A percentile compares a stretch with the other conserved stretches of the same genome.
These are phyloP conservation scores for Bryconaethiops microstoma DNA, from an alignment of 2,797 vertebrate genomes.

Conservation along the genomic window DNA sequence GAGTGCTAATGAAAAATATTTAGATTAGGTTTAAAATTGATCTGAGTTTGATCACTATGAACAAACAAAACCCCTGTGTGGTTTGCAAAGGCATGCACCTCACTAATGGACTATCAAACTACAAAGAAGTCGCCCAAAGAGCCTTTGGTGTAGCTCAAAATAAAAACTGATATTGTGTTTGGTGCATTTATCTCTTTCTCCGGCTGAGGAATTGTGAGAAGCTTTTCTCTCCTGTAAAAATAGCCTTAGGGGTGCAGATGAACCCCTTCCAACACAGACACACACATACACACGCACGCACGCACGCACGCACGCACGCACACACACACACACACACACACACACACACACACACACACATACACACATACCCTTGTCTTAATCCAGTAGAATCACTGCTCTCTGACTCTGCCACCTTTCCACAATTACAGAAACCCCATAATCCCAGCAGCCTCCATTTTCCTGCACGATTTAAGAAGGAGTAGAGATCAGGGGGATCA, in stretches of 20 bases:
- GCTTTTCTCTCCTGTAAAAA: slow-evolving; percentile 41
- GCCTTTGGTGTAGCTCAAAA: not conserved
- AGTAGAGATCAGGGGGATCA: slow-evolving; percentile 81
- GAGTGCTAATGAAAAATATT: too few species aligned
- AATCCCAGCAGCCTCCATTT: slow-evolving; percentile 83
- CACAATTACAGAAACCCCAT: slow-evolving; percentile 82
- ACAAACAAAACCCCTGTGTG: not conserved
- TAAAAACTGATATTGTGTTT: slow-evolving; percentile 19
- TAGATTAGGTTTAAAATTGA: not conserved
- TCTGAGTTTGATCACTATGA: not conserved
- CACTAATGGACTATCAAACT: slow-evolving; percentile 15
- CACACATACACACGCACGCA: slow-evolving; percentile 27
- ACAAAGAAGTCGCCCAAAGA: not conserved
- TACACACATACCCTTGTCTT: slow-evolving; percentile 65
- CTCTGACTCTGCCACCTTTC: slow-evolving; percentile 82
- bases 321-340: slow-evolving; percentile 28
- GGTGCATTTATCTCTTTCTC: slow-evolving; percentile 11
- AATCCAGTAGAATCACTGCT: slow-evolving; percentile 84
- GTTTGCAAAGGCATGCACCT: not conserved
- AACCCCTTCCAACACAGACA: slow-evolving; percentile 1
- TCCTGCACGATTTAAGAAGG: slow-evolving; percentile 77
- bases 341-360: slow-evolving; percentile 26
- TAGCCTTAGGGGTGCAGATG: slow-evolving; percentile 37
- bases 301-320: slow-evolving; percentile 20
- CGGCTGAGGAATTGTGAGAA: slow-evolving; percentile 21